Percentiles rank a stretch among this genome's conserved stretches.
Evolutionary conservation across 2,113 vertebrate genomes (phyloP).

Genomic region (Herpetotheres cachinnans): DNA sequence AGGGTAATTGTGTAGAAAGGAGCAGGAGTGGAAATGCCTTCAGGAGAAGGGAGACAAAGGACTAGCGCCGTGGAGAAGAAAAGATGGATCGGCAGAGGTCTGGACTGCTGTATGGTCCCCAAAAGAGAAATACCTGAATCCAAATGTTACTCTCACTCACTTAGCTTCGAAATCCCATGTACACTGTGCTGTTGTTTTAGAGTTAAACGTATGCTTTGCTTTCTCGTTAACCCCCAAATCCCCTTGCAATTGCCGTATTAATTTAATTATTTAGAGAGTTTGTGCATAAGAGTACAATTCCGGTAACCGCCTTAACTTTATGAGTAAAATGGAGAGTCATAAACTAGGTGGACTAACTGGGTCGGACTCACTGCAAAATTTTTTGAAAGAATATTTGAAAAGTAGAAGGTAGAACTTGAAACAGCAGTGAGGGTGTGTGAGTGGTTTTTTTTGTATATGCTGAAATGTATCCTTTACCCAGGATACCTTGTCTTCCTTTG

Average conservation of each 20-base stretch:
- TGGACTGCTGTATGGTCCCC: neutral
- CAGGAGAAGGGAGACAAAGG: neutral
- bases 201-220: neutral
- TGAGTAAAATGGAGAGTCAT: neutral
- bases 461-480: constrained; percentile 1
- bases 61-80: neutral
- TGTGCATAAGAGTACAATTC: neutral
- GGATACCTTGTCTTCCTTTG: constrained; percentile 50
- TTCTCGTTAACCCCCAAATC: neutral
- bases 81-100: neutral
- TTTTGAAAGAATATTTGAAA: neutral
- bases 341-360: neutral
- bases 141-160: neutral
- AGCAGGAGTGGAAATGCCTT: neutral
- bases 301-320: neutral
- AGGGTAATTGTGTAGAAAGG: neutral
- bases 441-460: neutral
- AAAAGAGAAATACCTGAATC: neutral
- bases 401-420: neutral
- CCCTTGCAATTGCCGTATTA: neutral
- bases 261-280: neutral
- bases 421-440: neutral
- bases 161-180: neutral
- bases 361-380: neutral
- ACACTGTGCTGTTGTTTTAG: neutral